Conservation (phyloP, 2,113 vertebrate genomes). For the Leptocoma aspasia region DNA sequence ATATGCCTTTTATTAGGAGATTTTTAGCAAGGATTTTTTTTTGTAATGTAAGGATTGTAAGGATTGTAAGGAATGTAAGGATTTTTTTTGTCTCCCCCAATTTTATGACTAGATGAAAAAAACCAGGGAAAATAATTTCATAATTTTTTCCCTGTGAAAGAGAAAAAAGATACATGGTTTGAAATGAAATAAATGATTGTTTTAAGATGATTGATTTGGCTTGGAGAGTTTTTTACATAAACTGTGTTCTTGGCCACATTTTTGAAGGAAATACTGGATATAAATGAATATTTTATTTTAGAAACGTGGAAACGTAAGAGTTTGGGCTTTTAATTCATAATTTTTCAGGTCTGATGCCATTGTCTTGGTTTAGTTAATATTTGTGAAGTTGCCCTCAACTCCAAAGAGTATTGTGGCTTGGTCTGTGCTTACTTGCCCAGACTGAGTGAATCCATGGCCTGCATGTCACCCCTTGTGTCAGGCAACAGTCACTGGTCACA, state of each 20-base stretch:
- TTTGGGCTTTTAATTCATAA: background rate
- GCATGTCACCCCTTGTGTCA: accelerated
- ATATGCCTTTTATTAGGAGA: background rate
- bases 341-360: background rate
- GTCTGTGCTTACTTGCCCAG: background rate
- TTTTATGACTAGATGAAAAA: background rate
- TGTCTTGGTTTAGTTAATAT: background rate
- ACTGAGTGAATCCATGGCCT: background rate
- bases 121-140: background rate
- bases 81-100: background rate
- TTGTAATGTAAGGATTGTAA: no score
- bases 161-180: background rate
- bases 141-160: background rate
- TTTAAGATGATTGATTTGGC: background rate
- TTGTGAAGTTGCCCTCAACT: background rate
- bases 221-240: background rate
- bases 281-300: background rate
- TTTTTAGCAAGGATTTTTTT: background rate
- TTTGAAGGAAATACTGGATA: background rate
- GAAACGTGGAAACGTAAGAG: background rate
- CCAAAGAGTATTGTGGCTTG: background rate
- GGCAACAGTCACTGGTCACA: background rate
- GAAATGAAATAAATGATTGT: background rate
- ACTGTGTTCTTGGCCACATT: background rate
- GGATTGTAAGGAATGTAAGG: no score